Evolutionary conservation across 2,797 vertebrate species (phyloP).

Genomic region (Nasua narica): DNA sequence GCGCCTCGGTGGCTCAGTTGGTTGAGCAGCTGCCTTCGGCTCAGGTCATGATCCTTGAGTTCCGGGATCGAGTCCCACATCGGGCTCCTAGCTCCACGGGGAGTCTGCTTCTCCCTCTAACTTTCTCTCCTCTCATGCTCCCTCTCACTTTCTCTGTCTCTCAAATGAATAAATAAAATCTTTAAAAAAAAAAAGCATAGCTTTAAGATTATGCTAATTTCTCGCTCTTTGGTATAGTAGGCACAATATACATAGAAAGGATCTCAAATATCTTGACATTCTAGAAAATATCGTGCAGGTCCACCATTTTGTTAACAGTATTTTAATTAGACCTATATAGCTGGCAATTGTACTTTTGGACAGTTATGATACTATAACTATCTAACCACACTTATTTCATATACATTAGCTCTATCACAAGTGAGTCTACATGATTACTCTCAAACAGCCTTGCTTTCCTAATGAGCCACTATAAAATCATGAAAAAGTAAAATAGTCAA

Average conservation of each 20-base stretch:
- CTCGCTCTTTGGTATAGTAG: not conserved
- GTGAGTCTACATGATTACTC: constrained; percentile 82
- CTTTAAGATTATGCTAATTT: not conserved
- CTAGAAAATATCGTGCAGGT: not conserved
- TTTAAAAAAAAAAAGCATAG: too few species aligned
- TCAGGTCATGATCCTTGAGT: too few species aligned
- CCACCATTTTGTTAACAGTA: not conserved
- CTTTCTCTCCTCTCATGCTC: too few species aligned
- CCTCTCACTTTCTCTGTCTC: too few species aligned
- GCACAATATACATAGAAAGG: not conserved
- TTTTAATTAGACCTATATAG: not conserved
- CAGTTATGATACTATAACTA: constrained; percentile 10
- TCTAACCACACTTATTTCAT: constrained; percentile 47
- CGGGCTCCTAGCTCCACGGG: too few species aligned
- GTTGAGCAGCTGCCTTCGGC: too few species aligned
- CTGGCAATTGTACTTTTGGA: not conserved
- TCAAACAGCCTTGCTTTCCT: constrained; percentile 82
- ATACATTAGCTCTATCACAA: constrained; percentile 43
- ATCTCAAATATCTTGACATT: not conserved
- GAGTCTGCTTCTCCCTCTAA: too few species aligned
- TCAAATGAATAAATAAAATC: too few species aligned
- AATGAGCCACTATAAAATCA: constrained; percentile 86
- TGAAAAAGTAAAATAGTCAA: constrained; percentile 77
- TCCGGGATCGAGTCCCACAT: too few species aligned
- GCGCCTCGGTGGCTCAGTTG: too few species aligned